Evolutionary conservation across 2,888 invertebrate genomes (phyloP).

Genomic region (Halictus quadricinctus): DNA sequence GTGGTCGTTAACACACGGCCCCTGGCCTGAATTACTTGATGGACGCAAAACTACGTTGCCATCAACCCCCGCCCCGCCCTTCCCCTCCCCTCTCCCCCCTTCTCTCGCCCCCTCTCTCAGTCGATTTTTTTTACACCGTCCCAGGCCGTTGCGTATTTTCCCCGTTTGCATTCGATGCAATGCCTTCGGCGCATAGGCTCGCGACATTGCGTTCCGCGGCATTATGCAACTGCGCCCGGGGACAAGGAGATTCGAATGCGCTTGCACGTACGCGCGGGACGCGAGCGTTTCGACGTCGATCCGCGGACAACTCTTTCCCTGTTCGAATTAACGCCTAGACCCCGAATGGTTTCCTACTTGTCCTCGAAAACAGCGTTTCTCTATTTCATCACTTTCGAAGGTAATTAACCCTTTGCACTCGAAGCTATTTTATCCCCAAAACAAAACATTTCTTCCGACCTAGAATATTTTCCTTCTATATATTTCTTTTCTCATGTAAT

Average conservation of each 20-base stretch:
- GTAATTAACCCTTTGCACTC: too few species aligned
- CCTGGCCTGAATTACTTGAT: constrained; percentile 46
- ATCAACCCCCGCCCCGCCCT: background rate
- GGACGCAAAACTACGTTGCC: constrained; percentile 22
- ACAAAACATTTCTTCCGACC: too few species aligned
- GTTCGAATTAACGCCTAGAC: background rate
- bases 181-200: constrained; percentile 29
- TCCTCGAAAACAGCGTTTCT: background rate
- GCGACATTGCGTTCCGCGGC: constrained; percentile 29
- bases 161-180: constrained; percentile 27
- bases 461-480: too few species aligned
- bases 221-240: constrained; percentile 47
- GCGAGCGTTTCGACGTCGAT: constrained; percentile 3
- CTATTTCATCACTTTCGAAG: background rate
- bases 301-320: constrained; percentile 4
- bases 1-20: constrained; percentile 26
- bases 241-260: constrained; percentile 42
- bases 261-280: constrained; percentile 31
- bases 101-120: background rate
- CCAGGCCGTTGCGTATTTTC: constrained; percentile 18
- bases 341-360: background rate
- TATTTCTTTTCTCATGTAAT: too few species aligned
- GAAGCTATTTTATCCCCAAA: too few species aligned
- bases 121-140: background rate
- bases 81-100: too few species aligned